These are phyloP conservation scores for Rhabdomys pumilio DNA, from an alignment of 2,797 vertebrate genomes.

Conservation along the genomic window DNA sequence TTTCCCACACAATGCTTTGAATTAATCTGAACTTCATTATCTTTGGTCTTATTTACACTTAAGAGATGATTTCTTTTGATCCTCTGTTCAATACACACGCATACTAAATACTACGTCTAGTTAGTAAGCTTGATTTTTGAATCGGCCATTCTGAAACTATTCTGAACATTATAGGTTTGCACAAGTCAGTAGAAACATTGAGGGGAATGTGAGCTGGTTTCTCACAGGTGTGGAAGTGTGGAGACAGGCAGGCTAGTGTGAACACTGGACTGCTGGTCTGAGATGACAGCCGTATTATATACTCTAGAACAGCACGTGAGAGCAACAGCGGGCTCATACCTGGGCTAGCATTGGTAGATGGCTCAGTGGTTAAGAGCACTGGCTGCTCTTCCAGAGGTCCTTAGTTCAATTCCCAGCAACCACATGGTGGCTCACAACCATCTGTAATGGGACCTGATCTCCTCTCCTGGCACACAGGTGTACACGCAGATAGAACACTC, in stretches of 20 bases:
- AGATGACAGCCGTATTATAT: neutral
- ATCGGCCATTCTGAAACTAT: constrained; percentile 5
- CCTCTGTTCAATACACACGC: no score
- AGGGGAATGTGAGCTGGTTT: neutral
- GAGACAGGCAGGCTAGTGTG: neutral
- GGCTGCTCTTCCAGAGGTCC: no score
- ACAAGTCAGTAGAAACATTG: neutral
- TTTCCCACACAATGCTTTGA: neutral
- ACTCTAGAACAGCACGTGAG: neutral
- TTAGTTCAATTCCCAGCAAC: no score
- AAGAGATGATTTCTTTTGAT: neutral
- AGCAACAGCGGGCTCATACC: neutral
- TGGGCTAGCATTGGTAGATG: neutral
- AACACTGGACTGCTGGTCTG: neutral
- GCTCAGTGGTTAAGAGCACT: no score
- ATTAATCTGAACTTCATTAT: neutral
- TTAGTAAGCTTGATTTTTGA: neutral
- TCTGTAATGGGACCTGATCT: no score
- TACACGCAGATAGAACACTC: no score
- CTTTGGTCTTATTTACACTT: neutral
- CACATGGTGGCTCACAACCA: no score
- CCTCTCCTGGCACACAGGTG: no score
- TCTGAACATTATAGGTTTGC: neutral
- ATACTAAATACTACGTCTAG: no score
- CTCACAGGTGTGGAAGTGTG: neutral